Evolutionary conservation across 2,888 invertebrate genomes (phyloP), one percentile per base, ranked within the genome.

Genomic region (Rhagonycha fulva): DNA sequence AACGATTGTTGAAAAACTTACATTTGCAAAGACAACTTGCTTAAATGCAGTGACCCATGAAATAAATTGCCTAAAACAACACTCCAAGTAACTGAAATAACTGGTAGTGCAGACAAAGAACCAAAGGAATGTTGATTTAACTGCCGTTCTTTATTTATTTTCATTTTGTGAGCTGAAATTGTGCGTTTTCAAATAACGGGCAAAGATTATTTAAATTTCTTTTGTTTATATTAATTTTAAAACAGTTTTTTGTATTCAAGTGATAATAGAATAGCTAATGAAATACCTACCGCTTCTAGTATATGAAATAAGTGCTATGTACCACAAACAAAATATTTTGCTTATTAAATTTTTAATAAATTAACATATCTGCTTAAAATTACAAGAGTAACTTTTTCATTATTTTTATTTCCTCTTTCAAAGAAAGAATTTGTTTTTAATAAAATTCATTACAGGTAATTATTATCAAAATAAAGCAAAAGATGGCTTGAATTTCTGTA

Each of bases 31-130:
- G 23, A 67, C 63, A 81, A 79, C 78, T 76, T 77, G 80, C 72
- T 78, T 79, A 80, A 77, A 80, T 78, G 82, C 81, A 83, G 83
- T 84, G 84, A 84, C 84, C 84, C 84, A 82, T 84, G 82, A 85
- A 84, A 85, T 82, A 84, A 84, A 85, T 84, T 84, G 84, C 84
- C 84, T 84, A 82, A 83, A 84, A 84, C 83, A 84, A 85, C 84
- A 84, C 84, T 84, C 82, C 82, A 76, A 79, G 72, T 77, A 81
- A 82, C 81, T 82, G 84, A 83, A 84, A 83, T 84, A 84, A 85
- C 84, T 83, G 84, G 82, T 84, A 82, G 83, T 82, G 81, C 81
- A 84, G 83, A 84, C 84, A 84, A 82, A 83, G 81, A 84, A 83
- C 84, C 84, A 84, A 83, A 82, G 83, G 84, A 84, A 85, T 84